Base-by-base conservation (phyloP, 2,888 invertebrate genomes). In the Drosophila cracens region DNA sequence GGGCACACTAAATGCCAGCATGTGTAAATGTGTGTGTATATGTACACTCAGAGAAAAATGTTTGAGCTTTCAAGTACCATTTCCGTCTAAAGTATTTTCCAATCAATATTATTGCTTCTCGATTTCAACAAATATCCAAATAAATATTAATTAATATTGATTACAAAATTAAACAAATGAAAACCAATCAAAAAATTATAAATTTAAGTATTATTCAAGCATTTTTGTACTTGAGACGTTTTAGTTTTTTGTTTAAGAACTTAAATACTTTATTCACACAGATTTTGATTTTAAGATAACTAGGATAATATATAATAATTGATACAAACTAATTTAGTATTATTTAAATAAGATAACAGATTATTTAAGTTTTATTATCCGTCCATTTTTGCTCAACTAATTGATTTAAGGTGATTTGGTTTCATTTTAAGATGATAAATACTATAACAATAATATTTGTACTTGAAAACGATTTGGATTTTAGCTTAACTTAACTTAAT, bases 1-100 rank as follows among this genome's bases (percentile, higher is more conserved):
- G 70, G 76, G 57, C 74, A 69, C 4, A 46, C 63, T 59, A 25
- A 61, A 54, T 48, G 51, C 2, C 16, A 33, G 29, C 51, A 29
- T 27, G 27, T 36, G 13, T 51, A 2, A 58, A 11, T 38, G 11
- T 62, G 16, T 27, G 13, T 53, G 16, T 52, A 29, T n/a, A 3
- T 31, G 21, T 54, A 38, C 56, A 56, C 56, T 56, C 8, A 56
- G 56, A 29, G 56, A 56, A 56, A 46, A 25, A 4, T 25, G 16
- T 2, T 13, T 16, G 2, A 16, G 21, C 16, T 16, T 25, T 16
- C 21, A 16, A 43, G 11, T 10, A n/a, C n/a, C 40, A 40, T n/a
- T 40, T n/a, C 10, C 4, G 10, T 40, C 4, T 10, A 4, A 40
- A 10, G 21, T 21, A 43, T 43, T 43, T 11, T 6, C 1, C 6